These are phyloP conservation scores for Campylomormyrus tamandua DNA, from an alignment of 2,113 vertebrate genomes.

Conservation along the genomic window DNA sequence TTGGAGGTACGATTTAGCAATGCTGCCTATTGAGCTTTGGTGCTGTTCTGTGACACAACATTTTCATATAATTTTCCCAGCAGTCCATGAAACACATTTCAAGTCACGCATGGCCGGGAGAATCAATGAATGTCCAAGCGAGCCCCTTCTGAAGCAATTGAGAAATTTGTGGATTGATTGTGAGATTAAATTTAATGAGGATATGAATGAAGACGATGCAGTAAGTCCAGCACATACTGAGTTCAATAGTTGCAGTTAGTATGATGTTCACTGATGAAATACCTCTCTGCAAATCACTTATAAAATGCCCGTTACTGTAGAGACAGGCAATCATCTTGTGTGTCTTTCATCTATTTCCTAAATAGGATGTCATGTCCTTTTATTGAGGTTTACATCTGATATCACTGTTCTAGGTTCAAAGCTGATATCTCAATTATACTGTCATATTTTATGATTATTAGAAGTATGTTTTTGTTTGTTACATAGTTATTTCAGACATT, in stretches of 20 bases:
- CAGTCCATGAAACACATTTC: background rate
- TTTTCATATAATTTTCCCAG: background rate
- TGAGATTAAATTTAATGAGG: constrained; percentile 3
- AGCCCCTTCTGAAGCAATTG: constrained; percentile 32
- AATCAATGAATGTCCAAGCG: background rate
- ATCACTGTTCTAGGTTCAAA: background rate
- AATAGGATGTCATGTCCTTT: background rate
- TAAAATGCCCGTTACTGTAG: background rate
- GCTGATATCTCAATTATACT: background rate
- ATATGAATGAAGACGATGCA: background rate
- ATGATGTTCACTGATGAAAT: background rate
- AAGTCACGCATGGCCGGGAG: background rate
- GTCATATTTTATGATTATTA: background rate
- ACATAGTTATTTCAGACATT: no score
- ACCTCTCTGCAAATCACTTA: background rate
- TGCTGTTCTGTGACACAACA: background rate
- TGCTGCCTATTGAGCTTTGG: background rate
- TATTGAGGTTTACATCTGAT: background rate
- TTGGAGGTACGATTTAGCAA: background rate
- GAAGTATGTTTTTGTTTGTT: background rate
- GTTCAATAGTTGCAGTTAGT: constrained; percentile 8
- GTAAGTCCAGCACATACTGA: background rate
- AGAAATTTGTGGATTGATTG: background rate
- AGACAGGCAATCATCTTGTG: background rate
- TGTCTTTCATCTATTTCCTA: background rate